Base-by-base conservation (phyloP, 2,797 vertebrate species). In the Neosalanx taihuensis region DNA sequence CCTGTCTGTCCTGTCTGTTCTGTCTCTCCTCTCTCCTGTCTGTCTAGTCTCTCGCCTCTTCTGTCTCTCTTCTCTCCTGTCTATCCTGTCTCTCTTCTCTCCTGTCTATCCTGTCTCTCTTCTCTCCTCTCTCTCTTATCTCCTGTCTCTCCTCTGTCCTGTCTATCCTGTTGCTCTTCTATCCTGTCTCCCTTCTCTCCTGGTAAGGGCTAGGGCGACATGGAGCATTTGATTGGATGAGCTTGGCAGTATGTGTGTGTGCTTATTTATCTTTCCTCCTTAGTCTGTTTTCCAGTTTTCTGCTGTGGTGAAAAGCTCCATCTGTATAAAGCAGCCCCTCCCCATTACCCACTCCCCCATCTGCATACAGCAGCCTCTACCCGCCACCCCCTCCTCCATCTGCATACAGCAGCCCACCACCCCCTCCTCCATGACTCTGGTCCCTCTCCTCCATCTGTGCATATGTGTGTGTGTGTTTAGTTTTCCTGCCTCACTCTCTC, bases 221-320 rank as follows among this genome's bases (percentile, higher is more conserved):
- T 41, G 7, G 37, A 41, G 37, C 37, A 41, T 41, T 10, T 41
- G 37, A 41, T 41, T 41, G 9, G 37, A 7, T 41, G 37, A 41
- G 37, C 37, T 41, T 41, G 37, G 9, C 7, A 12, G 37, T 41
- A 41, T 12, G 37, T 41, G 37, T 41, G 37, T 10, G 37, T 41
- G 37, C 37, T 41, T 41, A 41, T 41, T 7, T 41, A 7, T 41
- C 37, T 41, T 10, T 41, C 37, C 6, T 41, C 9, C 37, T 41
- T 12, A 41, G 37, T 82, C 81, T 82, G 84, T 89, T 87, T 88
- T 87, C 87, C 79, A 83, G 85, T 90, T 90, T 88, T 85, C 81
- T 73, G 78, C 70, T 58, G 23, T 72, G 67, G 69, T 81, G 72
- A 87, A 89, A 89, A 82, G 59, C 85, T 89, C 79, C 77, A 88